Percentiles rank a stretch among this genome's conserved stretches.
Evolutionary conservation across 2,888 invertebrate species (phyloP).

Genomic region (Formica aserva): DNA sequence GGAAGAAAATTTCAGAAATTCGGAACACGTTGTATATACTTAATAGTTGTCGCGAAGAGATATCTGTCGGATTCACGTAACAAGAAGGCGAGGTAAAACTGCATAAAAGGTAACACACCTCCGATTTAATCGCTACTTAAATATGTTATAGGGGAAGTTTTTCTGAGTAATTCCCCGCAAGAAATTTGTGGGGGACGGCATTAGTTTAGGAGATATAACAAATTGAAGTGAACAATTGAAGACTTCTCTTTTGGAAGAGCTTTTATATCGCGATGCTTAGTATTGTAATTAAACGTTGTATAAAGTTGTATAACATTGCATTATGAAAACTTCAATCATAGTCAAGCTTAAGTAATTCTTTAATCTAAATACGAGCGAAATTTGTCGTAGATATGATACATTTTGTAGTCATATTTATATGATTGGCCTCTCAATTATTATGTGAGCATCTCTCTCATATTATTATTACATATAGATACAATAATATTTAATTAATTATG

Average conservation of each 20-base stretch:
- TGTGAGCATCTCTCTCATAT: not conserved
- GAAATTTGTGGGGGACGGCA: too few species aligned
- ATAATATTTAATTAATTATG: not conserved
- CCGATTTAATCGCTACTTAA: too few species aligned
- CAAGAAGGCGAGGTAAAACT: not conserved
- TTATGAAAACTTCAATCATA: constrained; percentile 12
- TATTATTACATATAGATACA: not conserved
- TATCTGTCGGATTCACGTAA: not conserved
- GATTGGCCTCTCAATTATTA: not conserved
- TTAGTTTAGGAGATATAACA: too few species aligned
- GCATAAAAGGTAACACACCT: not conserved
- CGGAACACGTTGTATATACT: not conserved
- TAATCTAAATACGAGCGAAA: constrained; percentile 14
- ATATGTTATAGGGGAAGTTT: too few species aligned
- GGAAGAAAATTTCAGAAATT: not conserved
- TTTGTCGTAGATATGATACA: not conserved
- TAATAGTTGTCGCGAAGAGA: not conserved
- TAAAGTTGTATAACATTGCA: not conserved
- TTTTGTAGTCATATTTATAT: not conserved
- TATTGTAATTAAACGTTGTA: not conserved
- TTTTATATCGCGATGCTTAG: constrained; percentile 7
- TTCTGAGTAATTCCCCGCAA: too few species aligned
- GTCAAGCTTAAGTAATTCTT: constrained; percentile 12
- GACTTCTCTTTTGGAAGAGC: constrained; percentile 1
- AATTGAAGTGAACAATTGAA: too few species aligned